Conservation (phyloP, 2,113 vertebrate genomes). For the Muntiacus muntjak region DNA sequence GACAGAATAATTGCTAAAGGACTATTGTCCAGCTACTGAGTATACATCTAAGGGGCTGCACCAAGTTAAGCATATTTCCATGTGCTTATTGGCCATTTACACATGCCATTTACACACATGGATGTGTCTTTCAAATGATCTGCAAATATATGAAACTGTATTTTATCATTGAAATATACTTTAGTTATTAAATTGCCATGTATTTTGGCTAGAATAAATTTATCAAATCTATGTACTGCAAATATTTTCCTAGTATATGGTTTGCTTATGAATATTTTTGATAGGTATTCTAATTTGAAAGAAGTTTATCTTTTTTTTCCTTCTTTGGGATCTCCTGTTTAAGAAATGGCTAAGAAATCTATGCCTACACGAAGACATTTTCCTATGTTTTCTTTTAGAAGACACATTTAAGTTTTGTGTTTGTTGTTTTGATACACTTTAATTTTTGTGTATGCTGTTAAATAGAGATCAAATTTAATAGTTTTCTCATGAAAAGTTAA, state of each 20-base stretch:
- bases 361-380: neutral
- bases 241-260: neutral
- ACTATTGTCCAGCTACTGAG: neutral
- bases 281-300: neutral
- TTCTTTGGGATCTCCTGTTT: neutral
- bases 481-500: neutral
- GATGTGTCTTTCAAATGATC: neutral
- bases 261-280: neutral
- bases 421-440: neutral
- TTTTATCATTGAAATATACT: neutral
- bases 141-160: neutral
- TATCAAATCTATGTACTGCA: neutral
- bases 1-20: neutral
- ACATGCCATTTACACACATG: neutral
- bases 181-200: neutral
- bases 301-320: neutral
- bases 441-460: neutral
- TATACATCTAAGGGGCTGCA: neutral
- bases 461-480: neutral
- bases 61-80: neutral
- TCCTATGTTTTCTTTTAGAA: neutral
- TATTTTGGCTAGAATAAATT: neutral
- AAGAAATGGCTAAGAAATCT: neutral
- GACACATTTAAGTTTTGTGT: neutral
- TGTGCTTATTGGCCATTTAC: neutral